Evolutionary conservation across 2,888 invertebrate species (phyloP).

Genomic region (Aleiodes leptofemur): DNA sequence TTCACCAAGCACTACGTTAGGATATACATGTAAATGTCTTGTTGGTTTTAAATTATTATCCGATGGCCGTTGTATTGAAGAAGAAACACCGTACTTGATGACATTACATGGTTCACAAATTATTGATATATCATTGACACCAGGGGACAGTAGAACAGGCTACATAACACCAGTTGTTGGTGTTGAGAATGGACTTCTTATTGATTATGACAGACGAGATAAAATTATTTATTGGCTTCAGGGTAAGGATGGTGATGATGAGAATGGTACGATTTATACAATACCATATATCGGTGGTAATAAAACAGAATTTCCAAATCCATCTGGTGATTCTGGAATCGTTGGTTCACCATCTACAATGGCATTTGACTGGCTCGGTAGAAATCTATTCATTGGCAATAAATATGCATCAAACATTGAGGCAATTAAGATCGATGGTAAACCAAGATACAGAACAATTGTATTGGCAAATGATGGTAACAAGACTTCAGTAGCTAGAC

Average conservation of each 20-base stretch:
- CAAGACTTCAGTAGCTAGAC: slow-evolving; percentile 89
- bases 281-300: slow-evolving; percentile 92
- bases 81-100: slow-evolving; percentile 92
- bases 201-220: slow-evolving; percentile 94
- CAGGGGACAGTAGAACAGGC: slow-evolving; percentile 86
- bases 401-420: slow-evolving; percentile 93
- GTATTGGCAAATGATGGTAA: slow-evolving; percentile 94
- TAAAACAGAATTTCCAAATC: slow-evolving; percentile 87
- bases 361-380: slow-evolving; percentile 97
- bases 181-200: slow-evolving; percentile 89
- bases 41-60: slow-evolving; percentile 85
- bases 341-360: slow-evolving; percentile 93
- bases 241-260: slow-evolving; percentile 82
- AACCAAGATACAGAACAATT: slow-evolving; percentile 88
- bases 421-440: slow-evolving; percentile 90
- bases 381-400: slow-evolving; percentile 96
- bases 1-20: slow-evolving; percentile 83
- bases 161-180: slow-evolving; percentile 92
- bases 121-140: slow-evolving; percentile 87
- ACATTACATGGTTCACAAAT: slow-evolving; percentile 89
- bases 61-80: slow-evolving; percentile 87
- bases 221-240: slow-evolving; percentile 93
- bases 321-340: slow-evolving; percentile 83
- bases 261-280: slow-evolving; percentile 89
- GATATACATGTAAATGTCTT: slow-evolving; percentile 93